These are phyloP conservation scores for Brachyhypopomus gauderio DNA, from an alignment of 2,113 vertebrate genomes.

Conservation along the genomic window DNA sequence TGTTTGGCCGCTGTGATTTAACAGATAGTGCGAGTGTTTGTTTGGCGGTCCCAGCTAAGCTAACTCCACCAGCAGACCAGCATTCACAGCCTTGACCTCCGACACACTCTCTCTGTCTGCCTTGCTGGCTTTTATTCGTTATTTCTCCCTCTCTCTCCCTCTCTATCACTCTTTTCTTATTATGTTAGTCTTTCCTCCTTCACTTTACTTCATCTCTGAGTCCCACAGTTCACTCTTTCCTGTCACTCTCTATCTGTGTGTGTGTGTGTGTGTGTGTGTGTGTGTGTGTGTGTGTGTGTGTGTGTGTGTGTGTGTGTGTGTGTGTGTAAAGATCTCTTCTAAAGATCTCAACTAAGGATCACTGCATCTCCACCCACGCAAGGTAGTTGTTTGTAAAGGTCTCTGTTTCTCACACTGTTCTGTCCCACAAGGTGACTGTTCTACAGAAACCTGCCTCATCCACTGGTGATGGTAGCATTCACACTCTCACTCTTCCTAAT, in stretches of 20 bases:
- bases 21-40: constrained; percentile 32
- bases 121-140: not conserved
- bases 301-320: no score
- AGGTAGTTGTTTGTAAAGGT: no score
- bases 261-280: no score
- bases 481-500: constrained; percentile 54
- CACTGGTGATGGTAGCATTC: not conserved
- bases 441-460: not conserved
- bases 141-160: constrained; percentile 22
- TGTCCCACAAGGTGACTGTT: not conserved
- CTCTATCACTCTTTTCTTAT: not conserved
- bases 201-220: constrained; percentile 44
- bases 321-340: no score
- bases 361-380: no score
- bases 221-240: constrained; percentile 32
- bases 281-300: no score
- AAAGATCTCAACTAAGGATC: no score
- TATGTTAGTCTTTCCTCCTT: constrained; percentile 34
- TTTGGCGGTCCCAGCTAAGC: no score
- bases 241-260: constrained; percentile 29
- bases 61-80: no score
- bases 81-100: not conserved
- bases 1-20: constrained; percentile 62
- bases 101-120: no score
- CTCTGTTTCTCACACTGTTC: not conserved